A percentile compares a stretch with the other conserved stretches of the same genome.
Evolutionary conservation across 2,797 vertebrate genomes (phyloP).

Genomic region (Bradypodion ventrale): DNA sequence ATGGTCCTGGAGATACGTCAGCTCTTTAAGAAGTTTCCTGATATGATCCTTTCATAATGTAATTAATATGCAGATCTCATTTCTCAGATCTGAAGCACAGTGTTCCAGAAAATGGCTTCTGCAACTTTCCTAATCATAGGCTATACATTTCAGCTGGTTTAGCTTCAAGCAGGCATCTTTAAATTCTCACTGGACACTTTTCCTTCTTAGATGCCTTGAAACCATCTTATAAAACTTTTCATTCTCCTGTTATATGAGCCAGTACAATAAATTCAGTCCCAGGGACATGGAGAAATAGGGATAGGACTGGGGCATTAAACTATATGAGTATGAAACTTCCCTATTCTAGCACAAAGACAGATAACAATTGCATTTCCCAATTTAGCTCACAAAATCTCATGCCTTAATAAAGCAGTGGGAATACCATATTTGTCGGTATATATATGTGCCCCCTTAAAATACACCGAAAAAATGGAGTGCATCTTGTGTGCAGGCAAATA

Average conservation of each 20-base stretch:
- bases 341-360: too few species aligned
- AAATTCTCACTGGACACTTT: too few species aligned
- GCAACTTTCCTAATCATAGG: not conserved
- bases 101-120: constrained; percentile 1
- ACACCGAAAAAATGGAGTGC: too few species aligned
- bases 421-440: too few species aligned
- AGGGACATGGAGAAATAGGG: too few species aligned
- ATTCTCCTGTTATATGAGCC: not conserved
- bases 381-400: too few species aligned
- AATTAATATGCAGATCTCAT: not conserved
- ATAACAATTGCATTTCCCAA: too few species aligned
- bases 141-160: not conserved
- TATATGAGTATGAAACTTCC: too few species aligned
- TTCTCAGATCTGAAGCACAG: not conserved
- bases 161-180: not conserved
- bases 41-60: not conserved
- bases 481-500: too few species aligned
- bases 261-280: not conserved
- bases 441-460: too few species aligned
- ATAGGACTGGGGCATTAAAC: too few species aligned
- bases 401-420: too few species aligned
- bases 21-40: constrained; percentile 2
- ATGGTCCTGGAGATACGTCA: constrained; percentile 6
- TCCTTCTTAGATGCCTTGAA: not conserved
- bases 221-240: not conserved